phyloP scores from a whole-genome alignment of 2,797 vertebrate genomes.

The Todus mexicanus region DNA sequence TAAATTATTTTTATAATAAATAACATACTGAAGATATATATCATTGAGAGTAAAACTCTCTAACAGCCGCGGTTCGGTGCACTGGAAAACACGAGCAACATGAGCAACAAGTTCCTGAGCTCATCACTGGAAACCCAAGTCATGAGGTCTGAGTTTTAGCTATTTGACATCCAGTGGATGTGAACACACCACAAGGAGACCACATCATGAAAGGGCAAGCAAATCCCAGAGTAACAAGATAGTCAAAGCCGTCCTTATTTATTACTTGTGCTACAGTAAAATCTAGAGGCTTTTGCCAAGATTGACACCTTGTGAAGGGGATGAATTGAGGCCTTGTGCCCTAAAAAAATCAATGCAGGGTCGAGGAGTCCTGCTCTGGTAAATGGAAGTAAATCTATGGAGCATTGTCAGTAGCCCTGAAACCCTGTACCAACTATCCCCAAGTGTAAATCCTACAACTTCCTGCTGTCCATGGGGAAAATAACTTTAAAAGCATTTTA shows the following conservation, averaged over 20 bases:
- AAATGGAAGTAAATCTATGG: neutral
- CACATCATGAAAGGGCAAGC: neutral
- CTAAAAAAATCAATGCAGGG: neutral
- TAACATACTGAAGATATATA: neutral
- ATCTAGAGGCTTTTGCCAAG: slow-evolving; percentile 4
- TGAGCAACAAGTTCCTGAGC: neutral
- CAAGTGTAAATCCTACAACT: neutral
- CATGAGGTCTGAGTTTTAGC: neutral
- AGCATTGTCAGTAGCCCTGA: neutral
- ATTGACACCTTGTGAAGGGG: neutral
- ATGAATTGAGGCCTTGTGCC: slow-evolving; percentile 2
- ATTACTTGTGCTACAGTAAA: neutral
- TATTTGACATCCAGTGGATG: neutral
- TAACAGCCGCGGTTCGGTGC: neutral
- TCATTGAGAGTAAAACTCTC: neutral
- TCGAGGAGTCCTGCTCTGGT: neutral
- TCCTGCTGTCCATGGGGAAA: neutral
- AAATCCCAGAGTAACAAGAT: neutral
- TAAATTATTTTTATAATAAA: neutral
- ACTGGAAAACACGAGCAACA: neutral
- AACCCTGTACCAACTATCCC: neutral
- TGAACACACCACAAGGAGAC: neutral
- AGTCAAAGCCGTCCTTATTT: neutral
- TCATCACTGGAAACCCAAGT: neutral
- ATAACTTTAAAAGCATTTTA: neutral